A percentile compares a stretch with the other conserved stretches of the same genome.
phyloP scores from a whole-genome alignment of 2,113 vertebrate genomes.

The Reinhardtius hippoglossoides region DNA sequence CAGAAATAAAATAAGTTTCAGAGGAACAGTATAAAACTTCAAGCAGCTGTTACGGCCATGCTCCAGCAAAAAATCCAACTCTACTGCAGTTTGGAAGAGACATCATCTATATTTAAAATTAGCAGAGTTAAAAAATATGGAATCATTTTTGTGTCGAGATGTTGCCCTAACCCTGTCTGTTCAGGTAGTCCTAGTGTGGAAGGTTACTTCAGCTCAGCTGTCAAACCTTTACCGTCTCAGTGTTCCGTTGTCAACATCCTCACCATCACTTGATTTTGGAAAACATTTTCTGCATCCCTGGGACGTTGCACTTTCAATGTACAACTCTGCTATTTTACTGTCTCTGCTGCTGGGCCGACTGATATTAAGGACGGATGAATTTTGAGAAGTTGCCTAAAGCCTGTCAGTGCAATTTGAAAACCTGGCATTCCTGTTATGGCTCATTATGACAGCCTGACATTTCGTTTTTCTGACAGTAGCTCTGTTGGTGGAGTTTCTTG shows the following conservation, averaged over 20 bases:
- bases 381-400: constrained; percentile 39
- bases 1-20: background rate
- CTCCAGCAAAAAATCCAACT: background rate
- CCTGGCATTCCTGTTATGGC: constrained; percentile 22
- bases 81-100: background rate
- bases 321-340: constrained; percentile 17
- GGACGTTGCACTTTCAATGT: constrained; percentile 39
- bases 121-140: background rate
- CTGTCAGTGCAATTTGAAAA: constrained; percentile 46
- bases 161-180: constrained; percentile 38
- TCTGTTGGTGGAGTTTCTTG: no score
- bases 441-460: constrained; percentile 48
- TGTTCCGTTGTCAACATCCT: constrained; percentile 27
- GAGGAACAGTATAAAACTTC: background rate
- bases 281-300: background rate
- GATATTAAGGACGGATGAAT: constrained; percentile 33
- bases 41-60: background rate
- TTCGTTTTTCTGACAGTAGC: constrained; percentile 31
- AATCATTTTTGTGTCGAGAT: background rate
- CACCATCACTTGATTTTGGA: constrained; percentile 18
- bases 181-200: constrained; percentile 5
- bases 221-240: constrained; percentile 32
- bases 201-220: constrained; percentile 29
- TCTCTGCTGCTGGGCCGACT: constrained; percentile 5
- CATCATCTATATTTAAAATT: constrained; percentile 18